A percentile compares a stretch with the other conserved stretches of the same genome.
phyloP scores from a whole-genome alignment of 2,888 invertebrate genomes.

The Erpobdella octoculata region DNA sequence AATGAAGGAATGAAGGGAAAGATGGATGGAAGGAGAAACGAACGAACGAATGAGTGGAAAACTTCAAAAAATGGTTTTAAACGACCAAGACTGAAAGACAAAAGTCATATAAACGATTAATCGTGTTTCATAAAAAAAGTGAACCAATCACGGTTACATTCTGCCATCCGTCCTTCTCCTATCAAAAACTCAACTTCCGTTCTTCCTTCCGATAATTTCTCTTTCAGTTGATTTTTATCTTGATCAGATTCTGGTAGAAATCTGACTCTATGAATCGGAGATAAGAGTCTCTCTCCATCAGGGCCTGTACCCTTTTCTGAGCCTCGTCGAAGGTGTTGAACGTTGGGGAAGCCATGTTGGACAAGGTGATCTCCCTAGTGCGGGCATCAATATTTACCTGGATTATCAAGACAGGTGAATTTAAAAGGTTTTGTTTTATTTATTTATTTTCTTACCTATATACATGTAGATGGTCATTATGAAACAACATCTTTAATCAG shows the following conservation, averaged over 20 bases:
- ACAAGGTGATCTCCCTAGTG: slow-evolving; percentile 50
- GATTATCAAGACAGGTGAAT: slow-evolving; percentile 9
- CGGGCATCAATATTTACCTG: slow-evolving; percentile 57
- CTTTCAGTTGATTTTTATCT: slow-evolving; percentile 4
- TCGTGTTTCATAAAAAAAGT: too few relatives aligned
- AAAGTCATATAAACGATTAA: too few relatives aligned
- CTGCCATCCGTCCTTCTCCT: too few relatives aligned
- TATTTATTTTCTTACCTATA: neutral
- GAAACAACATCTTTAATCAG: too few relatives aligned
- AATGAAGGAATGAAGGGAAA: neutral
- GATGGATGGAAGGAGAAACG: neutral
- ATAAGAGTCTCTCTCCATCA: slow-evolving; percentile 59
- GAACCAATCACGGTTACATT: too few relatives aligned
- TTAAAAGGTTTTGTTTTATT: neutral
- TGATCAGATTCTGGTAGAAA: slow-evolving; percentile 51
- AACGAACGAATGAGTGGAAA: too few relatives aligned
- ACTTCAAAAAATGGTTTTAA: too few relatives aligned
- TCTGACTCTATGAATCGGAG: slow-evolving; percentile 57
- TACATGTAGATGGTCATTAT: too few relatives aligned
- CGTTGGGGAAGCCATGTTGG: slow-evolving; percentile 51
- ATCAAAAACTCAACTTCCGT: neutral
- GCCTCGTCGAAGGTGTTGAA: slow-evolving; percentile 56
- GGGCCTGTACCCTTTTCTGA: slow-evolving; percentile 56
- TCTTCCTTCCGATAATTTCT: neutral
- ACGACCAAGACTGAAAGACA: too few relatives aligned